A percentile compares a stretch with the other conserved stretches of the same genome.
phyloP scores from a whole-genome alignment of 1,140 invertebrate species.

The Stenopsyche tienmushanensis region DNA sequence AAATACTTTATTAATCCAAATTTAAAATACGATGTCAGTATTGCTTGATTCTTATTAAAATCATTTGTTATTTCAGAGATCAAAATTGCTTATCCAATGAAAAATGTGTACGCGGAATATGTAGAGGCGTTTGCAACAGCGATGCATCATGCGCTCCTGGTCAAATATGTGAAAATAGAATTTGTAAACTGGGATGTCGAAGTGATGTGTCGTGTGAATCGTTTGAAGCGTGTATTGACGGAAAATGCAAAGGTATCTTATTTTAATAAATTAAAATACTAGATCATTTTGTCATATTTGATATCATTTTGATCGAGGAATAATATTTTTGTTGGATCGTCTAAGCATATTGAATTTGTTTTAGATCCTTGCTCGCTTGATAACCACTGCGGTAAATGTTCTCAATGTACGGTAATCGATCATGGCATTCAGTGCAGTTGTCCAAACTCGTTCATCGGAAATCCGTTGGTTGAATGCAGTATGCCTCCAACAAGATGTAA shows the following conservation, averaged over 20 bases:
- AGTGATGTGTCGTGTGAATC: constrained; percentile 75
- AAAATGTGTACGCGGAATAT: constrained; percentile 77
- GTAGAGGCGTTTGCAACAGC: constrained; percentile 80
- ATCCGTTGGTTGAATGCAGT: constrained; percentile 73
- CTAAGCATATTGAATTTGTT: no score
- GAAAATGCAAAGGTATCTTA: constrained; percentile 72
- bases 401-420: constrained; percentile 77
- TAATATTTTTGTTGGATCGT: background rate
- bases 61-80: constrained; percentile 60
- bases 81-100: constrained; percentile 80
- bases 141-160: constrained; percentile 76
- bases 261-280: background rate
- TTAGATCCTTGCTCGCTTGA: constrained; percentile 72
- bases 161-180: constrained; percentile 82
- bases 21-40: background rate
- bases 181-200: constrained; percentile 82
- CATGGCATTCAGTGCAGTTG: constrained; percentile 84
- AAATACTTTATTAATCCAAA: constrained; percentile 16
- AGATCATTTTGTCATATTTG: background rate
- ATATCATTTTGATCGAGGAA: no score
- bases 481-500: constrained; percentile 67
- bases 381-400: constrained; percentile 78
- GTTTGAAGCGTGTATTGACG: constrained; percentile 76
- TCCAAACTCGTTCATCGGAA: constrained; percentile 75
- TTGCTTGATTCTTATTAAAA: background rate